Evolutionary conservation across 2,888 invertebrate genomes (phyloP).

Genomic region (Electrophaes corylata): DNA sequence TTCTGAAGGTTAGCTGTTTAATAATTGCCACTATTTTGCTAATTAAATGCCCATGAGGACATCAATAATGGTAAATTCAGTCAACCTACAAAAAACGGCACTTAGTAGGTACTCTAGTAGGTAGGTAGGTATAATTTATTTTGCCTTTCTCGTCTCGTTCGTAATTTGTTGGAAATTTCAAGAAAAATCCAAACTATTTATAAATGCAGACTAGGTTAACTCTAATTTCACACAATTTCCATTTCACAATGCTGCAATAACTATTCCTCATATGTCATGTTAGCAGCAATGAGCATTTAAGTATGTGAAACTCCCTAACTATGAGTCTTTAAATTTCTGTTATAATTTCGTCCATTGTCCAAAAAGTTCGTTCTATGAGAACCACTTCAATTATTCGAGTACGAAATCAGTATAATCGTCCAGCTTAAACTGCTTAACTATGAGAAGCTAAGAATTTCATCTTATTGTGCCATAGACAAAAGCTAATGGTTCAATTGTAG

Average conservation of each 20-base stretch:
- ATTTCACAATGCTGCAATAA: constrained; percentile 71
- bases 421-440: constrained; percentile 80
- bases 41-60: constrained; percentile 21
- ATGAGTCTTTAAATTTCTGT: constrained; percentile 69
- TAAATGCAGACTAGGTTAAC: constrained; percentile 18
- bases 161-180: constrained; percentile 6
- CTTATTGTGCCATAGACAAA: constrained; percentile 62
- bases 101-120: background rate
- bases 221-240: constrained; percentile 54
- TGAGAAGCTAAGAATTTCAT: constrained; percentile 74
- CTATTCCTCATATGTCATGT: constrained; percentile 75
- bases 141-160: constrained; percentile 2
- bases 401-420: constrained; percentile 81
- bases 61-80: background rate
- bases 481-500: constrained; percentile 34
- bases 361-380: constrained; percentile 80
- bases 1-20: constrained; percentile 45
- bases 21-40: constrained; percentile 23
- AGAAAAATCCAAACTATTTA: constrained; percentile 31
- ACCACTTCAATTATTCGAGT: constrained; percentile 79
- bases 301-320: constrained; percentile 78
- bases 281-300: constrained; percentile 74
- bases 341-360: constrained; percentile 83
- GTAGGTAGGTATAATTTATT: too few relatives aligned
- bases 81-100: constrained; percentile 1